phyloP scores from a whole-genome alignment of 2,113 vertebrate genomes.

The Nyctibius bracteatus region DNA sequence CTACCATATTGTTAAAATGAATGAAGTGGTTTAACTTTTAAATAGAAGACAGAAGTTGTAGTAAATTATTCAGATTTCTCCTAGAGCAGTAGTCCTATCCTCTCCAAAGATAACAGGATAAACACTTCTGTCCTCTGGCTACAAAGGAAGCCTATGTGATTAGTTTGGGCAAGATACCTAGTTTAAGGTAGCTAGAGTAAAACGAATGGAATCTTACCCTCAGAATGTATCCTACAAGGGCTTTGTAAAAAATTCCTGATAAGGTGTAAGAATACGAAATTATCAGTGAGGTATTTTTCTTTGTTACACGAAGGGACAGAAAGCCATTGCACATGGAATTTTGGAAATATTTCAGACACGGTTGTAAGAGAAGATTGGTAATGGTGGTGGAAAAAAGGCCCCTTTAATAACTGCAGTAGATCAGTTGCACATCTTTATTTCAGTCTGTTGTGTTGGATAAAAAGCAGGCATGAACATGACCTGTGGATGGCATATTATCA shows the following conservation, averaged over 20 bases:
- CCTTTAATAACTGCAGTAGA: conserved; percentile 8
- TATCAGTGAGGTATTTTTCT: neutral
- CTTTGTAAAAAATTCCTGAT: neutral
- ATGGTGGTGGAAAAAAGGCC: conserved; percentile 3
- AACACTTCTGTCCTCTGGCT: neutral
- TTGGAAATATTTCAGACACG: conserved; percentile 45
- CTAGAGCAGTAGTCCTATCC: neutral
- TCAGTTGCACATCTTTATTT: conserved; percentile 42
- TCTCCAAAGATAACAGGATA: neutral
- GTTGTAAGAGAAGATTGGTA: conserved; percentile 10
- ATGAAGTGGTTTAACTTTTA: neutral
- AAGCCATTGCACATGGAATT: conserved; percentile 14
- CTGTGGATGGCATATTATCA: conserved; percentile 46
- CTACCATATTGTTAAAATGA: neutral
- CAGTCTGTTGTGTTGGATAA: conserved; percentile 23
- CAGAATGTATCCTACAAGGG: neutral
- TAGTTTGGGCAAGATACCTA: neutral
- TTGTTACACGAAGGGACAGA: neutral
- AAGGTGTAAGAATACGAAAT: neutral
- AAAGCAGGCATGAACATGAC: conserved; percentile 67
- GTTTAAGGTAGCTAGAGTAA: neutral
- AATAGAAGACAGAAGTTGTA: neutral
- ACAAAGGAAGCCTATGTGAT: neutral
- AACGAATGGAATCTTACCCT: neutral
- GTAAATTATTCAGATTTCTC: neutral